Base-by-base conservation (phyloP, 2,797 vertebrate genomes). In the Staurois parvus region DNA sequence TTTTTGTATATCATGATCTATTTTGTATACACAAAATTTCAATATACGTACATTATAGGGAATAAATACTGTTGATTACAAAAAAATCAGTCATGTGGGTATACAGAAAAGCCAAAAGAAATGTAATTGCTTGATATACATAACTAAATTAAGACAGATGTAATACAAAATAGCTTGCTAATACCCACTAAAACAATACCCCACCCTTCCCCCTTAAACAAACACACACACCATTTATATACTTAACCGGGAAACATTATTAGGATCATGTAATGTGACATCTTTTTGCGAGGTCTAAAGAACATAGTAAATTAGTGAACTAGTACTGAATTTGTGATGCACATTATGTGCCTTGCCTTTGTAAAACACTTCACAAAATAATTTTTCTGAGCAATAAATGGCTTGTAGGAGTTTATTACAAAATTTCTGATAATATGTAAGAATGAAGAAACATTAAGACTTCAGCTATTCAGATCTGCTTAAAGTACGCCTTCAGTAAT, bases 401-500 rank as follows among this genome's bases (percentile, higher is more conserved):
- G 21, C 64, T 28, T 62, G 8, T 4, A 72, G 68, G n/a, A 7
- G 45, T 24, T 5, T 70, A 59, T 40, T 80, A 56, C 40, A 80
- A 40, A 26, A 48, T 59, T 59, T 59, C 24, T 34, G 7, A 29
- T 62, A 72, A 68, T 4, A 79, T 30, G n/a, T 30, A 40, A 81
- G 29, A 28, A 32, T 28, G 12, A 26, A 19, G n/a, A 80, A 67
- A 79, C 29, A 34, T 76, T 26, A 29, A 59, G 48, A 30, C 26
- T 81, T 81, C 7, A 21, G 24, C 29, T 34, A 72, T 81, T 72
- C 48, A 70, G 21, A 59, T 37, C 52, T 72, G 48, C 32, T 62
- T 42, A 81, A 72, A 32, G 28, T 81, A 29, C 59, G 32, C 42
- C 56, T 67, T 72, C 68, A 28, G 70, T 56, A 81, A 81, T 81